A percentile compares a stretch with the other conserved stretches of the same genome.
phyloP scores from a whole-genome alignment of 2,113 vertebrate species.

The Isichthys henryi region DNA sequence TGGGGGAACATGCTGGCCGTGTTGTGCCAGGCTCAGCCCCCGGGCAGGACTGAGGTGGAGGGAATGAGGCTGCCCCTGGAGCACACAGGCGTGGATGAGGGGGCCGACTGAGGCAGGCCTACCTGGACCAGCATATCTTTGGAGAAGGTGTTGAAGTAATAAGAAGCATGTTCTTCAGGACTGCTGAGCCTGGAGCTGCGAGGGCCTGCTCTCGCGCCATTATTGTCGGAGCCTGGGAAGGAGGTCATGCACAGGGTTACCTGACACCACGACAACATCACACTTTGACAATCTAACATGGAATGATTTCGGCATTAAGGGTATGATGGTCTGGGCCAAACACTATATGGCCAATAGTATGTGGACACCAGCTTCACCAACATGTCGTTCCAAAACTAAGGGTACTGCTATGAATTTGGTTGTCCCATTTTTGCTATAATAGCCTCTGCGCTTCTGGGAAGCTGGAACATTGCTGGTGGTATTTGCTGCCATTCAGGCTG shows the following conservation, averaged over 20 bases:
- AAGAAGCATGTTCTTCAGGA: slow-evolving; percentile 86
- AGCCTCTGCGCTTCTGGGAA: background rate
- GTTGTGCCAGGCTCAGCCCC: background rate
- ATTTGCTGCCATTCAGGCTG: background rate
- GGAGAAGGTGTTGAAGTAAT: slow-evolving; percentile 93
- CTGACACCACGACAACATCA: background rate
- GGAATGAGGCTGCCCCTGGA: background rate
- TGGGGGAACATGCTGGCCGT: slow-evolving; percentile 19
- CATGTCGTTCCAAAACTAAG: background rate
- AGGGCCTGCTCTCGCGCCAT: slow-evolving; percentile 83
- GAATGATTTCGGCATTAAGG: background rate
- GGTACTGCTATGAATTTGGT: background rate
- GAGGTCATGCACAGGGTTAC: slow-evolving; percentile 24
- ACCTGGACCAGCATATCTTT: slow-evolving; percentile 97
- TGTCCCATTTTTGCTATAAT: background rate
- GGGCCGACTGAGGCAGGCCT: slow-evolving; percentile 22
- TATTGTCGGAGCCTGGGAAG: slow-evolving; percentile 89
- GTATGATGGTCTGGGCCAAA: background rate
- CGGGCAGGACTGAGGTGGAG: background rate
- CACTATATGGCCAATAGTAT: background rate
- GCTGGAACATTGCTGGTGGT: background rate
- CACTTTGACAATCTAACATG: background rate
- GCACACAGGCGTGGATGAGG: background rate
- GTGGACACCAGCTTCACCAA: background rate
- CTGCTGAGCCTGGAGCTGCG: slow-evolving; percentile 91